Conservation (phyloP, 2,888 invertebrate species). For the Adelognathus sp. region DNA sequence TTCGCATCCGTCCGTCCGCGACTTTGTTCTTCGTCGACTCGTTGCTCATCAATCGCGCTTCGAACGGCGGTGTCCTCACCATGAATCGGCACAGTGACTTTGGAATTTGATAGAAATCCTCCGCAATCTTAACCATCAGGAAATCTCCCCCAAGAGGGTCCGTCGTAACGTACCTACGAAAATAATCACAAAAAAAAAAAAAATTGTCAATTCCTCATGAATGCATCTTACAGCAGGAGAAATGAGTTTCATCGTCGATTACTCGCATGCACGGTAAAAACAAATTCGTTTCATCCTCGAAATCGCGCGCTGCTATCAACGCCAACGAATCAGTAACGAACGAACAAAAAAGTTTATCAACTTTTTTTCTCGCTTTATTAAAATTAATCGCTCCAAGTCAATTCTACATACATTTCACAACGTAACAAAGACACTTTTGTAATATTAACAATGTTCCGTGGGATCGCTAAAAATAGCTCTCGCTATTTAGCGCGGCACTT, state of each 20-base stretch:
- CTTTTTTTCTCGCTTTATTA: too few relatives aligned
- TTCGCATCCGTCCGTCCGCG: not conserved
- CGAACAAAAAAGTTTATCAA: too few relatives aligned
- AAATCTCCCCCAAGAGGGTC: slow-evolving; percentile 18
- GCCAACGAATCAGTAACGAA: too few relatives aligned
- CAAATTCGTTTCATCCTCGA: not conserved
- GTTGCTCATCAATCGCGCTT: not conserved
- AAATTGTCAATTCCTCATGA: not conserved
- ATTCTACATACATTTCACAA: too few relatives aligned
- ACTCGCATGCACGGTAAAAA: not conserved
- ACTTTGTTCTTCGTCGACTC: not conserved
- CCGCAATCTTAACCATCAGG: slow-evolving; percentile 28
- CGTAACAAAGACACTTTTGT: too few relatives aligned
- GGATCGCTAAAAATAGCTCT: too few relatives aligned
- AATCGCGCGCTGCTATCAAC: too few relatives aligned
- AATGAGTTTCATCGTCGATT: not conserved
- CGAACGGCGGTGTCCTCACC: slow-evolving; percentile 5
- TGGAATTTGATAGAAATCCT: slow-evolving; percentile 37
- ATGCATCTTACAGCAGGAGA: not conserved
- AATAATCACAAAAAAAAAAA: slow-evolving; percentile 8
- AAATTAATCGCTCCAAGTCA: too few relatives aligned
- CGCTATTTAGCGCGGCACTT: too few relatives aligned
- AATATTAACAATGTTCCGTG: too few relatives aligned
- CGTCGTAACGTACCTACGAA: slow-evolving; percentile 1
- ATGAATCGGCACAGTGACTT: slow-evolving; percentile 23